Conservation (phyloP, 2,113 vertebrate species). For the Rhadina sibilatrix region DNA sequence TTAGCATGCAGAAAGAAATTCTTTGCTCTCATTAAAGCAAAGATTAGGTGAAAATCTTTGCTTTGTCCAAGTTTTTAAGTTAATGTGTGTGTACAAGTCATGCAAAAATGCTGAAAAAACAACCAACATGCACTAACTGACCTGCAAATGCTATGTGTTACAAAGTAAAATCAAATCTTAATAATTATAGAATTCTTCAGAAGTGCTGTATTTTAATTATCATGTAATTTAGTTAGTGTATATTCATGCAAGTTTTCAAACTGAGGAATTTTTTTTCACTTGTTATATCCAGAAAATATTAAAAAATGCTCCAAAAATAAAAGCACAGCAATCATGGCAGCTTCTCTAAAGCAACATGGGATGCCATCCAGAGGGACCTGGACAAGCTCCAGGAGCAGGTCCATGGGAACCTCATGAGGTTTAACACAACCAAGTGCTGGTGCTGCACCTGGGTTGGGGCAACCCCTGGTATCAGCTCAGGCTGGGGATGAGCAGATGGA, state of each 20-base stretch:
- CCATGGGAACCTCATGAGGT: fast-evolving
- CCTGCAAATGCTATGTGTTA: background rate
- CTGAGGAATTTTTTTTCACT: fast-evolving
- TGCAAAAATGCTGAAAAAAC: constrained; percentile 17
- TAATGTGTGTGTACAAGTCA: background rate
- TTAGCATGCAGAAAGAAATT: background rate
- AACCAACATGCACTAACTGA: background rate
- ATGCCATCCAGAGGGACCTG: background rate
- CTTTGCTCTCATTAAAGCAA: background rate
- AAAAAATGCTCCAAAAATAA: background rate
- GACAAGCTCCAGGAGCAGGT: background rate
- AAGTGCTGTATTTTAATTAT: background rate
- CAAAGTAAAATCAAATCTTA: background rate
- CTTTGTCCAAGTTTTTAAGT: background rate
- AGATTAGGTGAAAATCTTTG: background rate
- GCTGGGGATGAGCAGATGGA: background rate
- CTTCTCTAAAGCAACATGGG: background rate
- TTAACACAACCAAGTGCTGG: fast-evolving
- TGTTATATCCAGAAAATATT: background rate
- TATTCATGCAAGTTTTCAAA: background rate
- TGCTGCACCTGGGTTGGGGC: fast-evolving
- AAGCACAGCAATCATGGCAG: background rate
- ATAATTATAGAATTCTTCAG: background rate
- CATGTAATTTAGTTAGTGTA: background rate
- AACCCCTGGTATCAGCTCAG: fast-evolving